Conservation (phyloP, 30 jellyfish, hydroid and myxozoan genomes). For the Hydractinia echinata region DNA sequence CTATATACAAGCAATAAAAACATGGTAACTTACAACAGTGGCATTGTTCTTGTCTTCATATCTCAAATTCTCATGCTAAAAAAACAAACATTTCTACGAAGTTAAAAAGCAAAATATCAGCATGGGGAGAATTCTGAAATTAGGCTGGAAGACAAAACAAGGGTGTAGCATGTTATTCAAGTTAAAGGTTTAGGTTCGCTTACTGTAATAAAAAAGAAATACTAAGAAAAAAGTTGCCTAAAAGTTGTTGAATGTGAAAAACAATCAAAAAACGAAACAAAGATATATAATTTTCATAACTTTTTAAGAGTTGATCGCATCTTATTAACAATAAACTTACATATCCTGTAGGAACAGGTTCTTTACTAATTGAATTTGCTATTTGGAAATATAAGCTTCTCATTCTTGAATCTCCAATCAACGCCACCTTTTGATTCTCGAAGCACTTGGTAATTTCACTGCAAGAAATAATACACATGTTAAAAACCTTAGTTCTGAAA, state of each 20-base stretch:
- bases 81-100: background rate
- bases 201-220: background rate
- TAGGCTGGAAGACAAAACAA: too few relatives aligned
- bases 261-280: background rate
- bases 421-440: slow-evolving; percentile 63
- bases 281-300: too few relatives aligned
- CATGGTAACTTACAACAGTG: slow-evolving; percentile 26
- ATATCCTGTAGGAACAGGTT: slow-evolving; percentile 40
- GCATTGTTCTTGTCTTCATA: slow-evolving; percentile 28
- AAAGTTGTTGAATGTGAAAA: background rate
- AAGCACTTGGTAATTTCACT: slow-evolving; percentile 83
- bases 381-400: slow-evolving; percentile 60
- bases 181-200: too few relatives aligned
- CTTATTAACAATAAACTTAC: slow-evolving; percentile 27
- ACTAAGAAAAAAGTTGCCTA: background rate
- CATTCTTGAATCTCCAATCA: slow-evolving; percentile 93
- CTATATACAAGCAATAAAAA: background rate
- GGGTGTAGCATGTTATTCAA: too few relatives aligned
- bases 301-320: too few relatives aligned
- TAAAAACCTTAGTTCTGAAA: too few relatives aligned
- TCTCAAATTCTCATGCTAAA: slow-evolving; percentile 22
- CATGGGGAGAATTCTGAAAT: too few relatives aligned
- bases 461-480: slow-evolving; percentile 1
- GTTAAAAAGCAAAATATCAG: too few relatives aligned
- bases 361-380: slow-evolving; percentile 63